These are phyloP conservation scores for Apodemia mormo DNA, from an alignment of 2,888 invertebrate species.

Conservation along the genomic window DNA sequence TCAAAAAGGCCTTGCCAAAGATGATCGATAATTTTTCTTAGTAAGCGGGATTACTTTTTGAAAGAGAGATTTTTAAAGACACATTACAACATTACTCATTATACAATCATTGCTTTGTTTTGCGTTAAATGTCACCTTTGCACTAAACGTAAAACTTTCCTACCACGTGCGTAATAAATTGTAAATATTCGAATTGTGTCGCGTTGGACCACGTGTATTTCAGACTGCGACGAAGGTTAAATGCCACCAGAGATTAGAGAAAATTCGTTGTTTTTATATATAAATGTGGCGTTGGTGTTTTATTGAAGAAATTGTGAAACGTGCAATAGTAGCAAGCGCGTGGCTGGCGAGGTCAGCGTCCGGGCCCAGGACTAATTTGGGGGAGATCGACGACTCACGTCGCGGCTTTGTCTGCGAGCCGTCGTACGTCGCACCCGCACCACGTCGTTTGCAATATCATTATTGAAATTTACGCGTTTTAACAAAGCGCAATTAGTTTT, in stretches of 20 bases:
- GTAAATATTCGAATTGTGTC: conserved; percentile 15
- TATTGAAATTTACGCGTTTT: neutral
- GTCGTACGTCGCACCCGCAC: conserved; percentile 50
- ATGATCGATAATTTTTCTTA: neutral
- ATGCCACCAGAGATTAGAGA: neutral
- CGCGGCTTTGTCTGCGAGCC: conserved; percentile 62
- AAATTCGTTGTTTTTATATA: conserved; percentile 13
- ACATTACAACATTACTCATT: neutral
- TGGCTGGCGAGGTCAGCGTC: conserved; percentile 71
- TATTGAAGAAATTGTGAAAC: conserved; percentile 29
- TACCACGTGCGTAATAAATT: conserved; percentile 1
- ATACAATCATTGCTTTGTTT: neutral
- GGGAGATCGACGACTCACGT: conserved; percentile 77
- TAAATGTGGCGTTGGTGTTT: conserved; percentile 28
- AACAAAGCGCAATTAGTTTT: conserved; percentile 13
- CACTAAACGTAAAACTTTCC: conserved; percentile 7
- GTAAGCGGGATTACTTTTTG: neutral
- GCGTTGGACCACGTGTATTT: conserved; percentile 8
- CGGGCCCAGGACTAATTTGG: conserved; percentile 80
- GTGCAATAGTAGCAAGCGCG: conserved; percentile 42
- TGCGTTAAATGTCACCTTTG: neutral
- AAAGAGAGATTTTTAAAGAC: neutral
- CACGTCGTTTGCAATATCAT: conserved; percentile 22
- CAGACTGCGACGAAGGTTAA: conserved; percentile 1
- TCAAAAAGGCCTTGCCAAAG: neutral